Evolutionary conservation across 2,113 vertebrate species (phyloP).

Genomic region (Menura novaehollandiae): DNA sequence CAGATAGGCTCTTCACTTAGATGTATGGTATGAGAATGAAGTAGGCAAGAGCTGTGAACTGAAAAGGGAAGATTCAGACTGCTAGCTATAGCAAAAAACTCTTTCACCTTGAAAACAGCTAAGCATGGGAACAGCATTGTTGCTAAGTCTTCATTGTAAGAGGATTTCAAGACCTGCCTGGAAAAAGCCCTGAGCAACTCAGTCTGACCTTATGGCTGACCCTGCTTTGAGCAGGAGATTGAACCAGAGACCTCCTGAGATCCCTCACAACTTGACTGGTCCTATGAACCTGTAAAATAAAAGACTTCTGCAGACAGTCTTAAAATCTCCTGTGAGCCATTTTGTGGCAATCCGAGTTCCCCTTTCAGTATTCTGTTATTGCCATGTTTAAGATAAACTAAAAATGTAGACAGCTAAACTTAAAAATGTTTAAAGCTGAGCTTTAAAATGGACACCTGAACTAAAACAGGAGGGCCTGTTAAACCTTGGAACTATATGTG

Average conservation of each 20-base stretch:
- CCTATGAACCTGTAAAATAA: neutral
- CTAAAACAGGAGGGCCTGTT: neutral
- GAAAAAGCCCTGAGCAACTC: neutral
- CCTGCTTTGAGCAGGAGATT: neutral
- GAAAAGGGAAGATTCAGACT: neutral
- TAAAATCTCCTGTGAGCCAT: neutral
- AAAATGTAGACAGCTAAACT: neutral
- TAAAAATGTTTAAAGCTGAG: too few species aligned
- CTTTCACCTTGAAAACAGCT: neutral
- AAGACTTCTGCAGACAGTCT: neutral
- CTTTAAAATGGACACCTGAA: neutral
- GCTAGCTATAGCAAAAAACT: neutral
- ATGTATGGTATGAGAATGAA: neutral
- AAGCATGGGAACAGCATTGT: neutral
- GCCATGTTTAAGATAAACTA: neutral
- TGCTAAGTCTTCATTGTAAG: neutral
- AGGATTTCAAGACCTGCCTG: neutral
- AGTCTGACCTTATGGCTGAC: neutral
- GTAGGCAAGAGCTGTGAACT: neutral
- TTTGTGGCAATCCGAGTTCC: neutral
- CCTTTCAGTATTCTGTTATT: neutral
- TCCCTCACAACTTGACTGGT: neutral
- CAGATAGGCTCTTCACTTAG: neutral
- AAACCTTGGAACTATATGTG: neutral
- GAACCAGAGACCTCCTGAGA: neutral